Evolutionary conservation across 2,113 vertebrate species (phyloP).

Genomic region (Xyliphius kryptos): DNA sequence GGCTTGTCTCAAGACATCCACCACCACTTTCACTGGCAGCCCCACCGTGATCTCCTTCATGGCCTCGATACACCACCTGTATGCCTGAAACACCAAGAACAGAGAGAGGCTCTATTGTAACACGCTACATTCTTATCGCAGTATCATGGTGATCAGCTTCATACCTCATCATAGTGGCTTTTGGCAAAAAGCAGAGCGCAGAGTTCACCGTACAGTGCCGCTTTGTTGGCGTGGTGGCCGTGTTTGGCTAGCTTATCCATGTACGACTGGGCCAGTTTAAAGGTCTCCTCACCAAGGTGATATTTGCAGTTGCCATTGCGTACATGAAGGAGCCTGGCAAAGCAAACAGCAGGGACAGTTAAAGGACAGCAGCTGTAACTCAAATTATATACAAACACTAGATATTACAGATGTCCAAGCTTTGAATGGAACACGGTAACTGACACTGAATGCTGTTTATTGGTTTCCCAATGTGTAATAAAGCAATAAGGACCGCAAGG

Average conservation of each 20-base stretch:
- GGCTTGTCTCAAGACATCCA: conserved; percentile 95
- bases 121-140: too few relatives aligned
- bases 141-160: not conserved
- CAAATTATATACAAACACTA: too few relatives aligned
- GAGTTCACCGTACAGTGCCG: conserved; percentile 91
- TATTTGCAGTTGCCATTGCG: conserved; percentile 97
- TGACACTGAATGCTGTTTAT: too few relatives aligned
- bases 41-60: conserved; percentile 94
- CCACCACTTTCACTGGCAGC: conserved; percentile 91
- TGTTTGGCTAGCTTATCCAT: conserved; percentile 96
- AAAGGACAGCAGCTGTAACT: not conserved
- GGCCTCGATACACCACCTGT: conserved; percentile 96
- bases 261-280: conserved; percentile 91
- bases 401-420: too few relatives aligned
- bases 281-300: conserved; percentile 95
- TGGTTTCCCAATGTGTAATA: too few relatives aligned
- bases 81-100: conserved; percentile 71
- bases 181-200: conserved; percentile 96
- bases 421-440: too few relatives aligned
- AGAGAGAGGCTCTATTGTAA: too few relatives aligned
- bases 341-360: conserved; percentile 17
- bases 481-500: too few relatives aligned
- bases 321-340: conserved; percentile 86
- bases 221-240: conserved; percentile 93
- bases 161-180: conserved; percentile 97